phyloP scores from a whole-genome alignment of 2,888 invertebrate species.

The Polietes domitor region DNA sequence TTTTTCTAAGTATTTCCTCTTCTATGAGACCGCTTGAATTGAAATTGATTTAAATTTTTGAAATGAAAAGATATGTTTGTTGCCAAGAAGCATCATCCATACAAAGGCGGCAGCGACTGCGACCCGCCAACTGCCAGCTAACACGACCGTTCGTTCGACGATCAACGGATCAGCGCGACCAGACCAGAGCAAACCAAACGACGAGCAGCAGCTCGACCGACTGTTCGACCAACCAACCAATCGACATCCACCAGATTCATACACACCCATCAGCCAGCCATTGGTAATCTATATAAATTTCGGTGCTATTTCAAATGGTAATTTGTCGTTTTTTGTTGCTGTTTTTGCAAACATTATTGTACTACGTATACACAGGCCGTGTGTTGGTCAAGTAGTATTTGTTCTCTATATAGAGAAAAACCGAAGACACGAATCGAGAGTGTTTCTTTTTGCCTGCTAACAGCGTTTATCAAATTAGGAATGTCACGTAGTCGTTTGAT shows the following conservation, averaged over 20 bases:
- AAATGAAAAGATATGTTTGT: slow-evolving; percentile 1
- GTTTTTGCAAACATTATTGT: slow-evolving; percentile 30
- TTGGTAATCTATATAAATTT: slow-evolving; percentile 26
- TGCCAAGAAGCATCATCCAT: slow-evolving; percentile 2
- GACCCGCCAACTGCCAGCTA: background rate
- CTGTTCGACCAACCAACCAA: slow-evolving; percentile 35
- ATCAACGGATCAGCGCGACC: background rate
- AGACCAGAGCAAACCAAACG: background rate
- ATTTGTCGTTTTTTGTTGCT: slow-evolving; percentile 11
- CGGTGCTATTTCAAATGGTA: slow-evolving; percentile 9
- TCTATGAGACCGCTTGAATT: background rate
- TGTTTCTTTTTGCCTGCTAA: slow-evolving; percentile 44
- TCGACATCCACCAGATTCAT: slow-evolving; percentile 13
- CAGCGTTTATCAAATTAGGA: slow-evolving; percentile 48
- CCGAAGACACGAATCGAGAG: background rate
- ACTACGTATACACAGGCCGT: background rate
- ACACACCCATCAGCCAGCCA: slow-evolving; percentile 25
- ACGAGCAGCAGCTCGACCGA: background rate
- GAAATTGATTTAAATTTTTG: background rate
- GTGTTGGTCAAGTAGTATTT: background rate
- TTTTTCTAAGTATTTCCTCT: background rate
- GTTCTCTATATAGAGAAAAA: background rate
- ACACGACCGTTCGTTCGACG: background rate
- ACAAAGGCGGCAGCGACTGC: background rate
- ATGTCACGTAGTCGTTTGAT: slow-evolving; percentile 59